Conservation (phyloP, 2,113 vertebrate genomes). For the Sturnira hondurensis region DNA sequence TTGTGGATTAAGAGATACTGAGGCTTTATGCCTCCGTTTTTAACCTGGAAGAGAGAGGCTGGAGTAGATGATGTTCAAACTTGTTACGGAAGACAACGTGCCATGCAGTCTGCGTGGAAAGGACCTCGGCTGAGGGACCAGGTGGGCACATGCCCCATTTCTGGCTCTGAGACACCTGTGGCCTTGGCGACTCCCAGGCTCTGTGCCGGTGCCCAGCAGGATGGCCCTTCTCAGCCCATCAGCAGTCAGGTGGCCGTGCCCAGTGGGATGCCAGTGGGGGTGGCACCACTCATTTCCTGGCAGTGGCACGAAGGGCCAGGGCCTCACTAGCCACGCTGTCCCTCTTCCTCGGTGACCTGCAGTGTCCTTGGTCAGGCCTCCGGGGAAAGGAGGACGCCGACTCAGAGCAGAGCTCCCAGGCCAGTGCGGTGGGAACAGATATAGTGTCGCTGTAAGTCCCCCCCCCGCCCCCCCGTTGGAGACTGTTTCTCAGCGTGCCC, state of each 20-base stretch:
- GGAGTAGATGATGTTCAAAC: not conserved
- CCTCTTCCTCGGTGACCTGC: rapidly evolving
- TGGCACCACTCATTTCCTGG: not conserved
- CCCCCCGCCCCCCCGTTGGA: too few species aligned
- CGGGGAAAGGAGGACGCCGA: rapidly evolving
- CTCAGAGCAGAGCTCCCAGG: not conserved
- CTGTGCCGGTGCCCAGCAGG: not conserved
- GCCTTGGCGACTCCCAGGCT: rapidly evolving
- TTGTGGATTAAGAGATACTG: not conserved
- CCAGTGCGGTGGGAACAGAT: rapidly evolving
- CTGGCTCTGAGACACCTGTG: not conserved
- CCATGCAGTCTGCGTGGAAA: not conserved
- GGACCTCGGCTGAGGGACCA: not conserved
- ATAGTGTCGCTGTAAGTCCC: rapidly evolving
- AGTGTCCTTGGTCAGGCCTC: not conserved
- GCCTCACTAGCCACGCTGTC: rapidly evolving
- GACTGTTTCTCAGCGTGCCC: rapidly evolving
- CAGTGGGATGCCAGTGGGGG: not conserved
- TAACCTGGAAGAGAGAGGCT: not conserved
- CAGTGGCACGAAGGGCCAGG: not conserved
- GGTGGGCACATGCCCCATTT: rapidly evolving
- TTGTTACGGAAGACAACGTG: not conserved
- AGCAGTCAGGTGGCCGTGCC: not conserved
- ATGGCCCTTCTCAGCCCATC: not conserved
- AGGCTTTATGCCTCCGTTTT: not conserved